A percentile compares a stretch with the other conserved stretches of the same genome.
These are phyloP conservation scores for Ptychobarbus kaznakovi DNA, from an alignment of 2,797 vertebrate genomes.

Conservation along the genomic window DNA sequence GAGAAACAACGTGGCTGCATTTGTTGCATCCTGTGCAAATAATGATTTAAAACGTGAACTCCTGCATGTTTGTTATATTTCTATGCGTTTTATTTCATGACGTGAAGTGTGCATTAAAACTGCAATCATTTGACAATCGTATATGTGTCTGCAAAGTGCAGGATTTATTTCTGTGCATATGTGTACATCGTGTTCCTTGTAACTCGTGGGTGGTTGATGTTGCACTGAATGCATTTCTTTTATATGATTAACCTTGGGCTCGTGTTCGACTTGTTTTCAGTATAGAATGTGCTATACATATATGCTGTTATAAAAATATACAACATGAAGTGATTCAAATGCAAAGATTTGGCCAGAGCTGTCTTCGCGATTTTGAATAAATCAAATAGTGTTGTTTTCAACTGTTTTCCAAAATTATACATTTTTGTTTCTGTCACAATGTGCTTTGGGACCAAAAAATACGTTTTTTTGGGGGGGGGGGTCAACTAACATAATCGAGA, in stretches of 20 bases:
- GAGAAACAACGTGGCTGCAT: neutral
- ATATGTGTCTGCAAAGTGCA: neutral
- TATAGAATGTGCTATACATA: neutral
- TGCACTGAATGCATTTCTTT: neutral
- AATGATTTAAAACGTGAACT: neutral
- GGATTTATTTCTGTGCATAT: neutral
- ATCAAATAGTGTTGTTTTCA: neutral
- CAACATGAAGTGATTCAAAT: conserved; percentile 22
- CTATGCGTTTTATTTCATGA: neutral
- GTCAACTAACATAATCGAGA: neutral
- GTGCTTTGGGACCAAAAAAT: neutral
- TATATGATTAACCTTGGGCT: neutral
- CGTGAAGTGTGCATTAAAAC: neutral
- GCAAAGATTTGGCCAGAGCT: neutral
- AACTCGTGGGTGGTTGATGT: neutral
- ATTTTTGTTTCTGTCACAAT: neutral
- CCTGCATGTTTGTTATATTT: neutral
- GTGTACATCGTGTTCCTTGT: neutral
- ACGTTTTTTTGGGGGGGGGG: too few species aligned
- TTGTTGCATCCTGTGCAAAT: neutral
- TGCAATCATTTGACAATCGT: neutral
- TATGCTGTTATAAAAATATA: neutral
- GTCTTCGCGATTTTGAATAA: neutral
- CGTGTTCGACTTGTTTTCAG: neutral
- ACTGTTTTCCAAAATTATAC: neutral